A percentile compares a stretch with the other conserved stretches of the same genome.
phyloP scores from a whole-genome alignment of 1,140 invertebrate species.

The Acyrthosiphon pisum region DNA sequence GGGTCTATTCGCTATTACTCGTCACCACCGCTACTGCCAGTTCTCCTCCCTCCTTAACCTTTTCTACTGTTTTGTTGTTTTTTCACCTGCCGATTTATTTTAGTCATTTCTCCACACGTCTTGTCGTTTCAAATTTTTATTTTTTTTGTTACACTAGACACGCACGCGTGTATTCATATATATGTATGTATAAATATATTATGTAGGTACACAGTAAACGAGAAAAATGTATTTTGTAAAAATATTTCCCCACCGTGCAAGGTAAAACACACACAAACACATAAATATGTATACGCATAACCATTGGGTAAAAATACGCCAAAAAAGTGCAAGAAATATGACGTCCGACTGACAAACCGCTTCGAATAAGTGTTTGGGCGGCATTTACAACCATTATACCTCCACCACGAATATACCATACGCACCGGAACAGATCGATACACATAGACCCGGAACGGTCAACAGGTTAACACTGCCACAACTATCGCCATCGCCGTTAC shows the following conservation, averaged over 20 bases:
- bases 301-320: background rate
- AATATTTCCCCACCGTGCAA: too few species aligned
- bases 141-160: background rate
- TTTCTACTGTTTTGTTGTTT: constrained; percentile 3
- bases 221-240: background rate
- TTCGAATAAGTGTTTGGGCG: background rate
- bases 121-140: background rate
- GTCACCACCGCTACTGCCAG: too few species aligned
- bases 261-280: background rate
- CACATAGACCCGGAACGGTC: constrained; percentile 45
- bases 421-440: constrained; percentile 48
- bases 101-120: constrained; percentile 6
- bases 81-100: constrained; percentile 20
- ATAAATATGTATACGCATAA: too few species aligned
- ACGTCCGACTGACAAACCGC: constrained; percentile 10
- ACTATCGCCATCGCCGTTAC: background rate
- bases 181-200: too few species aligned
- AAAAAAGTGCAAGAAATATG: background rate
- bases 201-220: background rate
- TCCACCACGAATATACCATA: background rate
- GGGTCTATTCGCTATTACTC: background rate
- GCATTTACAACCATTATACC: background rate
- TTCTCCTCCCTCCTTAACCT: background rate
- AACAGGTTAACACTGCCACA: constrained; percentile 44
- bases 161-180: background rate